phyloP scores from a whole-genome alignment of 2,888 invertebrate species.

The Perdita meconis region DNA sequence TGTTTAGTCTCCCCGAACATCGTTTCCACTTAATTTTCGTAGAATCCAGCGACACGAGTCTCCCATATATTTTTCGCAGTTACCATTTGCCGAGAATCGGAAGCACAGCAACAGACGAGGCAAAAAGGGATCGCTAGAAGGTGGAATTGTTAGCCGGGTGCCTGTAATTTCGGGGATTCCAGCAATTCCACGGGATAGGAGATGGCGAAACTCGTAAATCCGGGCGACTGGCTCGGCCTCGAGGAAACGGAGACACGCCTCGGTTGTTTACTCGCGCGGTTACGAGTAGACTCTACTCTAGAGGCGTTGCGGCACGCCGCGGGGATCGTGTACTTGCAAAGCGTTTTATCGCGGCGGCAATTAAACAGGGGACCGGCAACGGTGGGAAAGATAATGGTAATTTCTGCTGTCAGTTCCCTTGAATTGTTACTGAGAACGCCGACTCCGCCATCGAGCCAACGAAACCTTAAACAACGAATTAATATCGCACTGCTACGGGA shows the following conservation, averaged over 20 bases:
- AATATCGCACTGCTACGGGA: constrained; percentile 3
- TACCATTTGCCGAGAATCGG: background rate
- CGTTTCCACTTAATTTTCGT: constrained; percentile 21
- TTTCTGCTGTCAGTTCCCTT: constrained; percentile 26
- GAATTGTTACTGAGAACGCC: constrained; percentile 23
- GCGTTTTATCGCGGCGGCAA: constrained; percentile 38
- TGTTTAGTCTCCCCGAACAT: constrained; percentile 3
- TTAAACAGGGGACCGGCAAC: constrained; percentile 31
- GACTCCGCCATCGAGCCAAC: background rate
- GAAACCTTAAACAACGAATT: constrained; percentile 14
- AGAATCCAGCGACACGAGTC: background rate
- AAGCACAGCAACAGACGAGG: background rate
- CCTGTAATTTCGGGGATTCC: constrained; percentile 49
- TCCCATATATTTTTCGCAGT: background rate
- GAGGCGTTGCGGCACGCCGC: constrained; percentile 17
- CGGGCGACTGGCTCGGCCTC: constrained; percentile 52
- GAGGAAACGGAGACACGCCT: constrained; percentile 83
- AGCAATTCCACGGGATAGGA: constrained; percentile 33
- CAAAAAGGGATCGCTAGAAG: constrained; percentile 7
- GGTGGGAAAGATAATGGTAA: constrained; percentile 34
- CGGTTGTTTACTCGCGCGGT: constrained; percentile 71
- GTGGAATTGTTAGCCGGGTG: constrained; percentile 16
- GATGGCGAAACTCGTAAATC: constrained; percentile 58
- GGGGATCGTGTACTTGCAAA: constrained; percentile 30
- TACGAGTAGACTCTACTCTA: constrained; percentile 32